A percentile compares a stretch with the other conserved stretches of the same genome.
phyloP scores from a whole-genome alignment of 2,888 invertebrate species.

The Mongoloraphidia duomilia region DNA sequence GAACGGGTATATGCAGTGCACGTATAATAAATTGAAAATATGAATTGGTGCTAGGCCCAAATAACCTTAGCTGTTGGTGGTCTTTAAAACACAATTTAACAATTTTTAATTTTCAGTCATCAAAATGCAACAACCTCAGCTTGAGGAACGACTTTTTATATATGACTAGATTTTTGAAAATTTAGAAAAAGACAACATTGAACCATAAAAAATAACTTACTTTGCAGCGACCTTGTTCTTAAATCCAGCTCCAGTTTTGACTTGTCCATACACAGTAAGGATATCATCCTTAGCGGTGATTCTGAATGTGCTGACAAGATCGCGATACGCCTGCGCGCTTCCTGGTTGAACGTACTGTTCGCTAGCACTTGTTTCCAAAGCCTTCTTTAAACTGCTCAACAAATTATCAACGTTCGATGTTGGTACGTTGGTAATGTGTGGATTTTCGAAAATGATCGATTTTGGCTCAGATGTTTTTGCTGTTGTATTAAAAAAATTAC shows the following conservation, averaged over 20 bases:
- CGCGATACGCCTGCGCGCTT: slow-evolving; percentile 51
- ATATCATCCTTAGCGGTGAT: slow-evolving; percentile 53
- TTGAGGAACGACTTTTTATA: slow-evolving; percentile 7
- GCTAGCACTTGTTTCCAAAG: slow-evolving; percentile 39
- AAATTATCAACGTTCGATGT: slow-evolving; percentile 41
- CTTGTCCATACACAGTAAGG: slow-evolving; percentile 47
- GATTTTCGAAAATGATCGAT: slow-evolving; percentile 59
- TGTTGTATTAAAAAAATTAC: slow-evolving; percentile 10
- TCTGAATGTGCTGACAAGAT: slow-evolving; percentile 51
- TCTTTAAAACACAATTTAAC: too few relatives aligned
- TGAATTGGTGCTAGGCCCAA: too few relatives aligned
- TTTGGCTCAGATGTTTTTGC: slow-evolving; percentile 23
- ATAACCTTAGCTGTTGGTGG: too few relatives aligned
- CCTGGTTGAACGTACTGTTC: slow-evolving; percentile 44
- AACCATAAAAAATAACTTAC: slow-evolving; percentile 26
- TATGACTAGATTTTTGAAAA: too few relatives aligned
- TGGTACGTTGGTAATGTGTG: slow-evolving; percentile 36
- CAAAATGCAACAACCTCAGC: too few relatives aligned
- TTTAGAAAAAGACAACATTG: too few relatives aligned
- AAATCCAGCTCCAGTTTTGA: slow-evolving; percentile 37
- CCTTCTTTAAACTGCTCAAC: slow-evolving; percentile 35
- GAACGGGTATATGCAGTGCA: too few relatives aligned
- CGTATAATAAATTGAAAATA: too few relatives aligned
- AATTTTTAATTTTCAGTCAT: too few relatives aligned
- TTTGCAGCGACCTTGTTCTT: slow-evolving; percentile 41